Evolutionary conservation across 2,113 vertebrate genomes (phyloP), one percentile per base, ranked within the genome.

Genomic region (Capreolus pygargus): DNA sequence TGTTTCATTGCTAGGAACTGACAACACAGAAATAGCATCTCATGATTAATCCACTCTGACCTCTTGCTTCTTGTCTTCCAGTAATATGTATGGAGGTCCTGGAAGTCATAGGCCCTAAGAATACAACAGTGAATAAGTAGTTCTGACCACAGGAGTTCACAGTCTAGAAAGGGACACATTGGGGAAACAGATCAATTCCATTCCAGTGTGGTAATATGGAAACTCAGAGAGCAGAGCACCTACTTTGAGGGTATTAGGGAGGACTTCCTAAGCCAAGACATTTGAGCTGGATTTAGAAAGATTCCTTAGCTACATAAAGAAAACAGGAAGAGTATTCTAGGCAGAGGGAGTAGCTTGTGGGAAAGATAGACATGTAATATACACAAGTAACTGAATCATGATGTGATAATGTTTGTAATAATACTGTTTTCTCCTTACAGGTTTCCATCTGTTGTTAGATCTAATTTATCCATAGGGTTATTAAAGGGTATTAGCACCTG

Each of bases 401-500:
- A n/a, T 85, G 14, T 86, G 54, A 90, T 86, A 39, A 95, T 64
- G 4, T 97, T 95, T 94, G 60, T 58, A 58, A 11, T 84, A 47
- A 86, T 21, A 93, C 11, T 76, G 17, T 60, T 90, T 93, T 89
- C 45, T 67, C 17, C 83, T 95, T 82, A 54, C 1, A 89, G 33
- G n/a, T 67, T 94, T 89, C 25, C 64, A 76, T 93, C 81, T 70
- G 55, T 64, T 84, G 95, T 95, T 76, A 87, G 61, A 92, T 94
- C 13, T 95, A 30, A 89, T 27, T 76, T 87, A 96, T 87, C 27
- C 15, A 47, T 67, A 89, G 10, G 43, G 15, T 50, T 93, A 74
- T 67, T 93, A 95, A 94, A 89, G 85, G 43, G 21, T 74, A 55
- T 91, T 91, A 79, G 23, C 16, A 88, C 6, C 52, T 92, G 58